These are phyloP conservation scores for Gryon sp. DNA, from an alignment of 1,140 invertebrate species.

Conservation along the genomic window DNA sequence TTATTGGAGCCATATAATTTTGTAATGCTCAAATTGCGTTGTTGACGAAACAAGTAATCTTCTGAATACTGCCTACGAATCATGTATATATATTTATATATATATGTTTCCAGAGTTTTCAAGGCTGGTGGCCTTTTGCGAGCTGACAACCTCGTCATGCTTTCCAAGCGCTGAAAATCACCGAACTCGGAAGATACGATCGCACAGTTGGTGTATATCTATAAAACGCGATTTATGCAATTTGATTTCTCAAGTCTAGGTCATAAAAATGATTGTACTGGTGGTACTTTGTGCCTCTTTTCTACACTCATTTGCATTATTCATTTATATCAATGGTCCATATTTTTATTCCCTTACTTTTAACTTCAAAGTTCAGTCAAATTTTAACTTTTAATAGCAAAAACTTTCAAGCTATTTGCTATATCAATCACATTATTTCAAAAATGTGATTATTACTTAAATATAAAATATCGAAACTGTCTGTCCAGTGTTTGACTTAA, in stretches of 20 bases:
- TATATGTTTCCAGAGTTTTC: constrained; percentile 5
- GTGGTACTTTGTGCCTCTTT: neutral
- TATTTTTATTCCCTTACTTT: no score
- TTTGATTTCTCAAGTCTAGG: constrained; percentile 1
- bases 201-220: neutral
- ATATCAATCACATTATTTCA: no score
- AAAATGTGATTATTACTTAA: no score
- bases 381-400: no score
- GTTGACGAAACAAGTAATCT: no score
- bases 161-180: constrained; percentile 12
- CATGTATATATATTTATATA: neutral
- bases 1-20: no score
- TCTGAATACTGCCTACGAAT: neutral
- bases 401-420: no score
- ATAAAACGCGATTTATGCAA: constrained; percentile 21
- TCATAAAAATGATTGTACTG: constrained; percentile 3
- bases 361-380: no score
- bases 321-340: no score
- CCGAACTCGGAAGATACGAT: constrained; percentile 5
- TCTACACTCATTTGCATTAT: constrained; percentile 2
- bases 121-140: constrained; percentile 36
- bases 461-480: no score
- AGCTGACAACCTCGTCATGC: constrained; percentile 24
- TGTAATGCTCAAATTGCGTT: no score
- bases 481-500: no score